Conservation (phyloP, 2,797 vertebrate species). For the Parauchenoglanis ngamensis region DNA sequence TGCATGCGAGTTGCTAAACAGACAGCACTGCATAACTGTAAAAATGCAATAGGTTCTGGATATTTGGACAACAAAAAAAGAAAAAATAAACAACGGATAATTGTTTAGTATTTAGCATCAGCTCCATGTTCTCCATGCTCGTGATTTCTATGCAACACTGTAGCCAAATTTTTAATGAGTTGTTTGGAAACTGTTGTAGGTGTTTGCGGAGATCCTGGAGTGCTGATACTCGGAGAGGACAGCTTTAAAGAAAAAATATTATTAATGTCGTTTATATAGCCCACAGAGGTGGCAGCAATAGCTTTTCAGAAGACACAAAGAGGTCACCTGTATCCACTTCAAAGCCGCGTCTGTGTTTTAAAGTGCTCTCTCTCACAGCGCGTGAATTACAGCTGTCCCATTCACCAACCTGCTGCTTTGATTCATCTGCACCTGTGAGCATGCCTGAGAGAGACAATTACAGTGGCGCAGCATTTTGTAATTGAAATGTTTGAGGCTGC, state of each 20-base stretch:
- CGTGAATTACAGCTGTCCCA: constrained; percentile 52
- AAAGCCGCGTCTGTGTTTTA: constrained; percentile 50
- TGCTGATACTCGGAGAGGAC: constrained; percentile 35
- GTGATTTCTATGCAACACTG: neutral
- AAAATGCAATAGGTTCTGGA: neutral
- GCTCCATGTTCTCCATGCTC: neutral
- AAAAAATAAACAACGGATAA: neutral
- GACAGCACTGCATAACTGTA: neutral
- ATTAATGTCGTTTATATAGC: constrained; percentile 36
- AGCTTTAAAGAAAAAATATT: constrained; percentile 40
- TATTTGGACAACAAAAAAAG: neutral
- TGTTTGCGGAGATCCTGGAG: constrained; percentile 18
- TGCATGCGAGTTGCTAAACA: neutral
- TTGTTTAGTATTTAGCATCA: neutral
- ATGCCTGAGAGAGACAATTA: constrained; percentile 45
- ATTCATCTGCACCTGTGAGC: constrained; percentile 51
- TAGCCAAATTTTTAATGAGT: neutral
- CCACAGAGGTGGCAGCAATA: constrained; percentile 33
- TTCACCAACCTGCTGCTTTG: constrained; percentile 56
- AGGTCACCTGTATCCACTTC: constrained; percentile 59
- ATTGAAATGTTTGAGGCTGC: constrained; percentile 38
- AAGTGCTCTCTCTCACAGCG: constrained; percentile 51
- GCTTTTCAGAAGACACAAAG: constrained; percentile 55
- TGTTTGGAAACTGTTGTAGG: constrained; percentile 11
- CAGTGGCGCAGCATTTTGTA: constrained; percentile 30